Evolutionary conservation across 2,888 invertebrate species (phyloP), one percentile per base, ranked within the genome.

Genomic region (Sinelater perroti): DNA sequence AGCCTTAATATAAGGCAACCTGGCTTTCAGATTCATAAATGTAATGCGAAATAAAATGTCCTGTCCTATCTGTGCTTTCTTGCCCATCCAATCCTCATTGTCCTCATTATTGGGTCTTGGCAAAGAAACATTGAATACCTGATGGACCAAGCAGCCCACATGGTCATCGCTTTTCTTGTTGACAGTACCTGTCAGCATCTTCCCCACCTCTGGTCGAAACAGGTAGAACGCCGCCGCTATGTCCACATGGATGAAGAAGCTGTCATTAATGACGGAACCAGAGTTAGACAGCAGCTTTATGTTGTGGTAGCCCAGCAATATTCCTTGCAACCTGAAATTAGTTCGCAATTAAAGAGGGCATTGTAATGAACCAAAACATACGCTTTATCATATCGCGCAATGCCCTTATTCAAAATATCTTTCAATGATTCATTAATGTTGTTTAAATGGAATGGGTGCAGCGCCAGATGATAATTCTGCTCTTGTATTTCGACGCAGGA

Each of bases 121-220:
- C 36, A 90, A 82, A 2, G 88, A 87, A 7, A 88, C 86, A 77
- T 89, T 89, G 69, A 90, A 90, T 16, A 84, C 81, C 68, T 85
- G 82, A 71, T 90, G 88, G 0, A 89, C 85, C 46, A 90, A 79
- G 62, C 88, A 82, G 2, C 86, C 87, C 54, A 90, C 77, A 76
- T 89, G 87, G 64, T 86, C 85, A 24, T 78, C 74, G 62, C 84
- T 85, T 63, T 85, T 86, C 72, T 88, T 88, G 70, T 86, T 88
- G 0, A 90, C 86, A 63, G 85, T 72, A 6, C 88, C 90, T 71
- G 80, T 82, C 38, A 90, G 72, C 21, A 75, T 79, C 57, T 83
- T 83, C 2, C 86, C 88, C 42, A 87, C 75, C 72, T 77, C 73
- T 7, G 90, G 90, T 62, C 80, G 81, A 70, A 89, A 88, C 60